Evolutionary conservation across 2,113 vertebrate species (phyloP), one percentile per base, ranked within the genome.

Genomic region (Polypterus senegalus): DNA sequence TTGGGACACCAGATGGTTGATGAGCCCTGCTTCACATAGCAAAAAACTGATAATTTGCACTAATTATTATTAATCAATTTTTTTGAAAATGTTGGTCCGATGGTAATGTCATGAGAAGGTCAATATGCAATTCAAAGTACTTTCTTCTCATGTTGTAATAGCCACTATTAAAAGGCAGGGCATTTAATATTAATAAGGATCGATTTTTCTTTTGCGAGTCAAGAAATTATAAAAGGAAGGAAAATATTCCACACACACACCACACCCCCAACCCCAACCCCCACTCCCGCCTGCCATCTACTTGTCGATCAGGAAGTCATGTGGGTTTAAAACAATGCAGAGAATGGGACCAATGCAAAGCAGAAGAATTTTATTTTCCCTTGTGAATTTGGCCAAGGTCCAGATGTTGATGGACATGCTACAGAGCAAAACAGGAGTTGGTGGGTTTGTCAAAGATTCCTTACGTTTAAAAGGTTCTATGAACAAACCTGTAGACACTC

Each of bases 251-350:
- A 48, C 71, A 79, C 87, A 82, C n/a, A 27, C 27, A 27, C 27
- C 27, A 27, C 27, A 27, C 2, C 27, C 27, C 27, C 27, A 27
- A 27, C 27, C 27, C 27, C 27, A 27, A 27, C 27, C 27, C 27
- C 74, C 27, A 27, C 2, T 79, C 82, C 83, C 88, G 83, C 71
- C 65, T 46, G 66, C 7, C 6, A 68, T 9, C 59, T 55, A 66
- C 71, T 74, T 84, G 81, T 83, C 82, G 76, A 70, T 69, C 81
- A 88, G 88, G 89, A 92, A 86, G 77, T 80, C 74, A 66, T 81
- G 69, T 67, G 74, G 73, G 76, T 74, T 76, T 77, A 65, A 74
- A 82, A 88, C 79, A 91, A 89, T 79, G 76, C 66, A 61, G 67
- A 71, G 70, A 77, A 76, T 67, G 69, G 71, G 72, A 71, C 63